These are phyloP conservation scores for Chaunax sp. DNA, from an alignment of 2,797 vertebrate genomes.

Conservation along the genomic window DNA sequence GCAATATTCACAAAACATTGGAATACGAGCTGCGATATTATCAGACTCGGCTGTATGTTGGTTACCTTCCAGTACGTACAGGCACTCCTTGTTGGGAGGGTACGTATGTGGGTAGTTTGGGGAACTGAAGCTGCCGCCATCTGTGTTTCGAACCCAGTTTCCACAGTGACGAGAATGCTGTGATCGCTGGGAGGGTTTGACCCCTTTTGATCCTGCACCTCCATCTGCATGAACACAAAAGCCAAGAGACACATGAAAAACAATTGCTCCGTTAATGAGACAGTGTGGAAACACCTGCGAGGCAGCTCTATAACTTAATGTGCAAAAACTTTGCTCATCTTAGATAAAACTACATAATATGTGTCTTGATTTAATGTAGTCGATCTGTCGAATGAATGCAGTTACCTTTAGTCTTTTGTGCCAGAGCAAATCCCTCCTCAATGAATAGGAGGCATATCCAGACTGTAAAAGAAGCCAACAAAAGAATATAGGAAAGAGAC, in stretches of 20 bases:
- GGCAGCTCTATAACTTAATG: too few relatives aligned
- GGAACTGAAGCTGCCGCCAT: constrained; percentile 94
- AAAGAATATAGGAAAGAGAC: constrained; percentile 24
- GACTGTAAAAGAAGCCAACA: constrained; percentile 73
- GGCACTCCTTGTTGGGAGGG: constrained; percentile 94
- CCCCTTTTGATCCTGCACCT: constrained; percentile 46
- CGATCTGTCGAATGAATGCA: background rate
- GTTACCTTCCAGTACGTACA: constrained; percentile 96
- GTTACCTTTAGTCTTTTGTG: constrained; percentile 93
- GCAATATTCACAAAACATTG: background rate
- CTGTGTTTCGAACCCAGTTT: constrained; percentile 89
- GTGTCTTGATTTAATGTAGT: background rate
- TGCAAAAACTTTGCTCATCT: background rate
- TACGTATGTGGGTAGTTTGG: constrained; percentile 93
- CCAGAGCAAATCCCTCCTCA: constrained; percentile 90
- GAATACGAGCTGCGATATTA: background rate
- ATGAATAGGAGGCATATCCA: constrained; percentile 87
- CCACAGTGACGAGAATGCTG: constrained; percentile 86
- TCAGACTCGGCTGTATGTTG: background rate
- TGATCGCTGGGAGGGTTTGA: constrained; percentile 39
- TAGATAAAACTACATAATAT: background rate
- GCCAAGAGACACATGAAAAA: background rate
- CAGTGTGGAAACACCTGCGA: background rate
- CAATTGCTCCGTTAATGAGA: background rate
- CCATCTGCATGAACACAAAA: constrained; percentile 49